Evolutionary conservation across 2,113 vertebrate species (phyloP), one percentile per base, ranked within the genome.

Genomic region (Progne subis): DNA sequence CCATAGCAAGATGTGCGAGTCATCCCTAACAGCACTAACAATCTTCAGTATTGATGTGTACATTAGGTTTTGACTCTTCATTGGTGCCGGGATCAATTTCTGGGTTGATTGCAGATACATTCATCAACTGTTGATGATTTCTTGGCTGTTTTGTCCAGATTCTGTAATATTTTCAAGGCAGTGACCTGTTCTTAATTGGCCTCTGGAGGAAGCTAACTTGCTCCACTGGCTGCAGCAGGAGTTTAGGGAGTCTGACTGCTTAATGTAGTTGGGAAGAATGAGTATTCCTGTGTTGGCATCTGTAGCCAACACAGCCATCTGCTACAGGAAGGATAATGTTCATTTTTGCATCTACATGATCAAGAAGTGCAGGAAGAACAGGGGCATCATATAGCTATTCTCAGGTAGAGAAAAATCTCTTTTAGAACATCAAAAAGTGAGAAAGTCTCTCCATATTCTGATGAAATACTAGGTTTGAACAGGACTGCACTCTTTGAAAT

Each of bases 181-280:
- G 25, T 85, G 85, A 61, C 75, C 75, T 88, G 70, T 65, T 92
- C 53, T 90, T 95, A 92, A 88, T 76, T 94, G 53, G 41, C 25
- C 82, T 76, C 82, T 76, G 74, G 85, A 74, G 82, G 43, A 95
- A 93, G 34, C 32, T 77, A 3, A 53, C 57, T 95, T 91, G 41
- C 84, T 87, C 39, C 52, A 32, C 26, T 87, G 74, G 52, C 44
- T 82, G 55, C 55, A 80, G 78, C 49, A 76, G 43, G 50, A 88
- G 25, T 93, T 93, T 46, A 61, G 43, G 67, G 71, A 92, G 41
- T 72, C 83, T 91, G 68, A 57, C 37, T 81, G 82, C 59, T 76
- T 94, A 57, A 69, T 50, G 50, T 29, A 41, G 56, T 75, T 82
- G 56, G 57, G n/a, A 88, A 8, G 7, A 90, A 72, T 85, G 63